These are phyloP conservation scores for Amphipoea oculea DNA, from an alignment of 2,888 invertebrate genomes.

Conservation along the genomic window DNA sequence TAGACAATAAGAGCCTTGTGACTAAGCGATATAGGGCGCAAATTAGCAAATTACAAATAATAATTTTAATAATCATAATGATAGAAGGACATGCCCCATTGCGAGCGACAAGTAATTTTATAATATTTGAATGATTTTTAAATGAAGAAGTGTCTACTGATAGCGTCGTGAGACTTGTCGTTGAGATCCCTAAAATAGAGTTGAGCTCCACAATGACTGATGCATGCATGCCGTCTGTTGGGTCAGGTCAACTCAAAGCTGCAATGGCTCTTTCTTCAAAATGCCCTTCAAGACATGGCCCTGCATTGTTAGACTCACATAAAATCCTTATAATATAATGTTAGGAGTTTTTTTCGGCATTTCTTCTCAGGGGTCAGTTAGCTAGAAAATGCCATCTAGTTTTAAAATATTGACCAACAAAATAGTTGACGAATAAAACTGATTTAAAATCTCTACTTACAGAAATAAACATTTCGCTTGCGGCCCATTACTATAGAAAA, in stretches of 20 bases:
- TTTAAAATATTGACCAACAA: background rate
- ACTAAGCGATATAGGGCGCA: constrained; percentile 42
- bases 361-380: background rate
- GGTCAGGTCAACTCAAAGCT: background rate
- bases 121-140: background rate
- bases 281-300: too few relatives aligned
- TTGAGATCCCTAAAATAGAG: background rate
- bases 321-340: background rate
- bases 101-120: constrained; percentile 27
- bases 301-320: background rate
- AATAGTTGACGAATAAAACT: too few relatives aligned
- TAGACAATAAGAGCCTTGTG: constrained; percentile 48
- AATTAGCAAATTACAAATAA: constrained; percentile 41
- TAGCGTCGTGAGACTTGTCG: too few relatives aligned
- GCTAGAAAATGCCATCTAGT: background rate
- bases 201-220: background rate
- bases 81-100: constrained; percentile 25
- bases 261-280: background rate
- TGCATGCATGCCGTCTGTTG: background rate
- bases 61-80: constrained; percentile 40
- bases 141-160: too few relatives aligned
- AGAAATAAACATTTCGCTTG: too few relatives aligned
- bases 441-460: too few relatives aligned
- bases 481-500: too few relatives aligned
- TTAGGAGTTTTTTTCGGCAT: background rate